Conservation (phyloP, 2,888 invertebrate species). For the Acleris cristana region DNA sequence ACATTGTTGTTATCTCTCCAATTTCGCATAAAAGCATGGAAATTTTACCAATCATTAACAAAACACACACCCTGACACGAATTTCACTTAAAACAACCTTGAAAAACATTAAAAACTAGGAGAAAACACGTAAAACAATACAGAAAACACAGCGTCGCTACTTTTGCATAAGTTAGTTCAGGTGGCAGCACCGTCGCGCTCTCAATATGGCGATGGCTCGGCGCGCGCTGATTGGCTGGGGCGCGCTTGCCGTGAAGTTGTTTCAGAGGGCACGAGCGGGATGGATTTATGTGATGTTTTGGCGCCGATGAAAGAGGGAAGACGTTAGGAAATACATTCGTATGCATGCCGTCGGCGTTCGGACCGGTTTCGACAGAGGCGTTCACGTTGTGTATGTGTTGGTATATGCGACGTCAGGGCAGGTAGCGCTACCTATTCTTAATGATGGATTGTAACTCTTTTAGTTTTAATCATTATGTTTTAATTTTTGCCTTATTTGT, state of each 20-base stretch:
- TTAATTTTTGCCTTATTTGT: slow-evolving; percentile 22
- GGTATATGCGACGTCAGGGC: slow-evolving; percentile 68
- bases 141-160: slow-evolving; percentile 62
- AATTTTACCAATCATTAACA: slow-evolving; percentile 45
- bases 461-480: slow-evolving; percentile 29
- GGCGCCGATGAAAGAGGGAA: slow-evolving; percentile 79
- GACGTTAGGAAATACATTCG: slow-evolving; percentile 76
- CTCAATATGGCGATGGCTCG: slow-evolving; percentile 80
- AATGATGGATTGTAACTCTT: slow-evolving; percentile 62
- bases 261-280: slow-evolving; percentile 70
- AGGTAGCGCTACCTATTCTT: slow-evolving; percentile 76
- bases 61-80: slow-evolving; percentile 59
- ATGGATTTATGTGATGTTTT: slow-evolving; percentile 78
- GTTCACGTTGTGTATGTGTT: slow-evolving; percentile 73
- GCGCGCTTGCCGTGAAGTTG: slow-evolving; percentile 70
- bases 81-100: slow-evolving; percentile 51
- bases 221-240: slow-evolving; percentile 64
- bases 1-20: slow-evolving; percentile 50
- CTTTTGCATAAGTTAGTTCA: slow-evolving; percentile 66
- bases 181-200: slow-evolving; percentile 68
- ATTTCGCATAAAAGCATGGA: slow-evolving; percentile 46
- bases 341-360: slow-evolving; percentile 75
- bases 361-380: slow-evolving; percentile 81
- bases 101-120: slow-evolving; percentile 55
- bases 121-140: slow-evolving; percentile 71